Evolutionary conservation across 2,797 vertebrate genomes (phyloP), one percentile per base, ranked within the genome.

Genomic region (Helarctos malayanus): DNA sequence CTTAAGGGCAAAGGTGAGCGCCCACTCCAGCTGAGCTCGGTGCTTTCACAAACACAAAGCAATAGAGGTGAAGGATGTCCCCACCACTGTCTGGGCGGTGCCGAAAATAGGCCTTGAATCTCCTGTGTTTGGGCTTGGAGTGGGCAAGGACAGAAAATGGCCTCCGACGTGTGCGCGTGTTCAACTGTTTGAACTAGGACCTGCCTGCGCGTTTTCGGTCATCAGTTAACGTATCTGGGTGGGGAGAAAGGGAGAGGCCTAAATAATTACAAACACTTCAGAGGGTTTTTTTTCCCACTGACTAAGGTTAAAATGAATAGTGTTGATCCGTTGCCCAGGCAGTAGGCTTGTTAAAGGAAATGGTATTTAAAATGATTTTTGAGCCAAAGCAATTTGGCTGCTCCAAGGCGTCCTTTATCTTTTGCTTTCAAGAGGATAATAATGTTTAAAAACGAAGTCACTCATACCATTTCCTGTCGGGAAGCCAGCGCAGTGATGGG

Each of bases 381-480:
- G 97, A 98, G 97, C 98, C 97, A 98, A 97, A 95, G 97, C 95
- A 88, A 97, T 98, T 97, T 98, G 97, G 96, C 95, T 96, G 96
- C 96, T 96, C 71, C 6, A 19, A 95, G 91, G 87, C 87, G 15
- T 97, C 97, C 94, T 98, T 98, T 97, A 97, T 98, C 97, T 97
- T 97, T 97, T 87, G 96, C 97, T 98, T 98, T 97, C 96, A 97
- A 98, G 97, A 97, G 97, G 96, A 97, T 97, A 97, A 97, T 97
- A 94, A 95, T 97, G 95, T 97, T 98, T 98, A 95, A 94, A 97
- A 96, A 97, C 87, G 94, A 97, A 97, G 96, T 96, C 90, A 85
- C 96, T 97, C 96, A 52, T 69, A 89, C 89, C 87, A 79, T 92
- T 97, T 97, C 95, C 96, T 96, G 91, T 97, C 32, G 16, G 91